phyloP scores from a whole-genome alignment of 2,888 invertebrate genomes.

The Actias luna region DNA sequence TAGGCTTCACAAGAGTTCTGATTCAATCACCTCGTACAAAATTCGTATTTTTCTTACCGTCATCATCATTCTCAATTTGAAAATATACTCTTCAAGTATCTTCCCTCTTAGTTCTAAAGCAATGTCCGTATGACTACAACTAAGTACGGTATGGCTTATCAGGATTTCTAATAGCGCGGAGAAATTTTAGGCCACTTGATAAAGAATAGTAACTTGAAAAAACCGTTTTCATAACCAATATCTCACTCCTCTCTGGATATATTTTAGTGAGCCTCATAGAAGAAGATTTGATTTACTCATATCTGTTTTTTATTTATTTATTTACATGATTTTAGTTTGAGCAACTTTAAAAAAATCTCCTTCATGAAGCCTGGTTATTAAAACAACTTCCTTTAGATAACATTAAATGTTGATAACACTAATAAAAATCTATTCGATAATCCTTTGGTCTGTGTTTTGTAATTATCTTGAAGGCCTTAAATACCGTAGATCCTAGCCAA shows the following conservation, averaged over 20 bases:
- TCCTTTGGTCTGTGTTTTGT: conserved; percentile 25
- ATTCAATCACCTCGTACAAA: conserved; percentile 41
- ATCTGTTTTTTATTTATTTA: conserved; percentile 18
- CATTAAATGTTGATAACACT: conserved; percentile 15
- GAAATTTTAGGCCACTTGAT: conserved; percentile 54
- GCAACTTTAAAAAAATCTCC: conserved; percentile 27
- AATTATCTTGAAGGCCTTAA: conserved; percentile 37
- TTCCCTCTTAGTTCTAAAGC: conserved; percentile 36
- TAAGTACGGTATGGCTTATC: conserved; percentile 55
- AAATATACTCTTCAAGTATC: conserved; percentile 19
- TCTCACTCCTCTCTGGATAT: conserved; percentile 47
- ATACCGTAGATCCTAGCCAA: conserved; percentile 64
- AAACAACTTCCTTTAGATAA: conserved; percentile 21
- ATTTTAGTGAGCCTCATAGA: conserved; percentile 17
- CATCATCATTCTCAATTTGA: conserved; percentile 17
- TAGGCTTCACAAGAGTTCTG: conserved; percentile 57
- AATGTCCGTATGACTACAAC: conserved; percentile 44
- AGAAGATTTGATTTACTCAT: conserved; percentile 25
- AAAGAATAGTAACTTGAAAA: conserved; percentile 41
- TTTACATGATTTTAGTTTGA: conserved; percentile 27
- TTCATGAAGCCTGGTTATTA: conserved; percentile 19
- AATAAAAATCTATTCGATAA: conserved; percentile 38
- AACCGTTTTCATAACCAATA: conserved; percentile 17
- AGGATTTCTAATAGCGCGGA: conserved; percentile 43
- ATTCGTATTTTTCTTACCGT: conserved; percentile 38